Evolutionary conservation across 2,888 invertebrate species (phyloP), one percentile per base, ranked within the genome.

Genomic region (Pterostichus madidus): DNA sequence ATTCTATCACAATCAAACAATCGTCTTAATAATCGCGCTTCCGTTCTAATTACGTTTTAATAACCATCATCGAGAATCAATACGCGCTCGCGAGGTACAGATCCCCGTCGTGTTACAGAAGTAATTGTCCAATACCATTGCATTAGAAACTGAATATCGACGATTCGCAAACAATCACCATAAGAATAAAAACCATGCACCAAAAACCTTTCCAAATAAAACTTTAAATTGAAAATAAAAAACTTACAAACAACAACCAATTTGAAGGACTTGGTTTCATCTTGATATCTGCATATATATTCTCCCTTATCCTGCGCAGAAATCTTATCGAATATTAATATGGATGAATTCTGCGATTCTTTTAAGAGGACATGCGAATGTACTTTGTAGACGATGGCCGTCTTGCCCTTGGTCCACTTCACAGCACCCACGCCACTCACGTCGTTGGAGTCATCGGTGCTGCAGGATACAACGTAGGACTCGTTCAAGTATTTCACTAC

Each of bases 271-370:
- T 46, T n/a, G 10, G 15, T 87, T 64, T 86, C 86, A 68, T 85
- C 86, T 53, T 87, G 87, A 31, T 88, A 88, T 77, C 89, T 88
- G 86, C 92, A 92, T 15, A 88, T 88, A 89, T 92, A 92, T 83
- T 89, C 89, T 64, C 92, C 92, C 85, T 89, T 89, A 86, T 92
- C 92, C 83, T 88, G 87, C 84, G 88, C 86, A 61, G 88, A 86
- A 85, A 91, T 91, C 85, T 89, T 90, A 85, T 90, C 89, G 84
- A 92, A 91, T 83, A 92, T 89, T 81, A 71, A 15, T 44, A 75
- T 75, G 17, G 53, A 92, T 87, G 85, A 90, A 90, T 85, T 71
- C 68, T 11, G 68, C 8, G 90, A 88, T 61, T 88, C 90, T 87
- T 85, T 75, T 10, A 59, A 15, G 15, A 44, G 5, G 56, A 49